Conservation (phyloP, 2,797 vertebrate genomes). For the Oreochromis mossambicus region DNA sequence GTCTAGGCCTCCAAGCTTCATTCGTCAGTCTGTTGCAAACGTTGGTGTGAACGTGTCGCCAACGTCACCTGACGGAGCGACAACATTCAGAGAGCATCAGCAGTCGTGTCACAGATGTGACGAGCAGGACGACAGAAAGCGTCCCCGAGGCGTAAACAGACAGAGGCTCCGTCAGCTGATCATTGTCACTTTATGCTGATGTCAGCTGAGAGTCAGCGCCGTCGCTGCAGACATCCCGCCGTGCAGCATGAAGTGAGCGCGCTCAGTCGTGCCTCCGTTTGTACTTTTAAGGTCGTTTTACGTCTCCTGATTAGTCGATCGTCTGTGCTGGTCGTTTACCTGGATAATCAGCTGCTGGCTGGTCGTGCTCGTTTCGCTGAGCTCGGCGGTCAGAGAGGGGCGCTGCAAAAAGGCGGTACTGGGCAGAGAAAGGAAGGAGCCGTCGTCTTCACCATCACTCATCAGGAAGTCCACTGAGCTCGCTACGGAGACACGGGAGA, state of each 20-base stretch:
- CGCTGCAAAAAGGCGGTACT: slow-evolving; percentile 63
- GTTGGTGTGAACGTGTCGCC: not conserved
- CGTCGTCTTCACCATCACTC: slow-evolving; percentile 73
- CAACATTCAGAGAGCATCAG: not conserved
- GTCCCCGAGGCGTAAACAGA: not conserved
- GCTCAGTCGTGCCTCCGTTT: not conserved
- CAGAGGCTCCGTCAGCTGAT: not conserved
- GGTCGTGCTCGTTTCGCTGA: slow-evolving; percentile 43
- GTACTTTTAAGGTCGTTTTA: rapidly evolving
- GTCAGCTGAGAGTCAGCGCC: slow-evolving; percentile 1
- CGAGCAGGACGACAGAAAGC: not conserved
- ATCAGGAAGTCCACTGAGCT: slow-evolving; percentile 81
- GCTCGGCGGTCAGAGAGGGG: slow-evolving; percentile 70
- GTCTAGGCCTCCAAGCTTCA: rapidly evolving
- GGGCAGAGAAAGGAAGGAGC: slow-evolving; percentile 68
- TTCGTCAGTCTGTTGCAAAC: not conserved
- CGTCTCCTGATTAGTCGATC: not conserved
- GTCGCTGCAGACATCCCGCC: not conserved
- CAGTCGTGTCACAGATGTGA: not conserved
- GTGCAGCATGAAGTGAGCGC: not conserved
- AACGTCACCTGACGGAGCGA: not conserved
- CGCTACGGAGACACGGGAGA: slow-evolving; percentile 40
- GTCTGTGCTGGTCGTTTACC: slow-evolving; percentile 26
- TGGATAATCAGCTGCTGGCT: slow-evolving; percentile 75
- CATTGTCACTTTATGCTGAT: not conserved